Evolutionary conservation across 92 coral and sea anemone species (phyloP), one percentile per base, ranked within the genome.

Genomic region (Siderastrea radians): DNA sequence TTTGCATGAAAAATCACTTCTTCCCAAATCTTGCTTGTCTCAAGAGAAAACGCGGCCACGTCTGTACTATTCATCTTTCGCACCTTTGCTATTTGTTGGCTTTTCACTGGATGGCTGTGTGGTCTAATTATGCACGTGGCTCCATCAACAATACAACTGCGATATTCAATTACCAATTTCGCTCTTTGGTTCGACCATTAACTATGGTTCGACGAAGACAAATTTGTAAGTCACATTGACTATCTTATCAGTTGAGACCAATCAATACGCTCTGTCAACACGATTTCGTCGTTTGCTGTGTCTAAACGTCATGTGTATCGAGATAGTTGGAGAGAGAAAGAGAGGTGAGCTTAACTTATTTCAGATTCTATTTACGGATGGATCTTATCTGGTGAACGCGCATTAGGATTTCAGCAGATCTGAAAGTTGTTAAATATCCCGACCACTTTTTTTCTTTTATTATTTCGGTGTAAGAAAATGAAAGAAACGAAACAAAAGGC

Each of bases 121-220:
- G 64, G 62, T 51, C 47, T 65, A 80, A 65, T 80, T 80, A 63
- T 80, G 62, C 84, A 80, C 84, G 84, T 80, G 84, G 65, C 74
- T 44, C 62, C n/a, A 8, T 65, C 50, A 80, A 80, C 84, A 80
- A 80, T 78, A 49, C 38, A 26, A 0, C 38, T 26, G 38, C 72
- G 7, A 63, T 49, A 48, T 61, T 78, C 71, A 49, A 78, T 78
- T 78, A 61, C 70, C 70, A 54, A 26, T 26, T 26, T 26, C 38
- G 38, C 38, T 26, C 38, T 26, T 26, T 26, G 38, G 38, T 26
- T 26, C 38, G 38, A 26, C 38, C 38, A 26, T 26, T 26, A 26
- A 26, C 38, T 26, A 26, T 26, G 38, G 38, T 26, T 63, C 48
- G 72, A 61, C 72, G 61, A 57, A 49, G 45, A 55, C 67, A 76